phyloP scores from a whole-genome alignment of 2,888 invertebrate species.

The Bhutanitis thaidina region DNA sequence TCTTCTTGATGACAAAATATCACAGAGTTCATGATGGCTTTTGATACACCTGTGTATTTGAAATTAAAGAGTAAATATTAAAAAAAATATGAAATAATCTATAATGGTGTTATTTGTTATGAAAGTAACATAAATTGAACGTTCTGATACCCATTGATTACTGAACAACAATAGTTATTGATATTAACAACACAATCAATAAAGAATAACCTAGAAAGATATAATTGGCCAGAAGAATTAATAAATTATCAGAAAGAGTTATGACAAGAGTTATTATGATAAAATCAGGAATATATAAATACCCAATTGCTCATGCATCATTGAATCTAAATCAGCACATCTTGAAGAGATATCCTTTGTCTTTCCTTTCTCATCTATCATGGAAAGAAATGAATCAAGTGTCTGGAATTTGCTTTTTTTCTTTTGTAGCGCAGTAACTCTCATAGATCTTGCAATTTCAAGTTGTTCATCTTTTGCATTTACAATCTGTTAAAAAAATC shows the following conservation, averaged over 20 bases:
- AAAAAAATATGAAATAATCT: too few relatives aligned
- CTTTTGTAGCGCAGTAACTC: slow-evolving; percentile 77
- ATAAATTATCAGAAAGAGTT: too few relatives aligned
- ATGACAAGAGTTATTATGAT: too few relatives aligned
- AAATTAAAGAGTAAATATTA: slow-evolving; percentile 28
- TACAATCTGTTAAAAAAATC: slow-evolving; percentile 63
- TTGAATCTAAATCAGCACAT: slow-evolving; percentile 85
- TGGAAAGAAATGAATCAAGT: slow-evolving; percentile 82
- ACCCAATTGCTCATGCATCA: slow-evolving; percentile 84
- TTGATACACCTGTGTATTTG: slow-evolving; percentile 90
- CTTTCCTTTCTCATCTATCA: slow-evolving; percentile 64
- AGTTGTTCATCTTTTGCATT: slow-evolving; percentile 79
- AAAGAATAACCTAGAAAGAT: too few relatives aligned
- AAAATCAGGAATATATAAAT: too few relatives aligned
- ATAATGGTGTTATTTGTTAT: too few relatives aligned
- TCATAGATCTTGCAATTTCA: slow-evolving; percentile 84
- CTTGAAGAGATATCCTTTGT: slow-evolving; percentile 82
- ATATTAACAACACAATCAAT: too few relatives aligned
- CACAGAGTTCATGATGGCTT: slow-evolving; percentile 96
- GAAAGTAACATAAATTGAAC: too few relatives aligned
- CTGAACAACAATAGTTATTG: too few relatives aligned
- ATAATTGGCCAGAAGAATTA: too few relatives aligned
- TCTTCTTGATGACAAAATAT: slow-evolving; percentile 99
- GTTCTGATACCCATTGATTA: too few relatives aligned
- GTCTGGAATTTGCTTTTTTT: slow-evolving; percentile 82